A percentile compares a stretch with the other conserved stretches of the same genome.
These are phyloP conservation scores for Phoebastria nigripes DNA, from an alignment of 2,797 vertebrate species.

Conservation along the genomic window DNA sequence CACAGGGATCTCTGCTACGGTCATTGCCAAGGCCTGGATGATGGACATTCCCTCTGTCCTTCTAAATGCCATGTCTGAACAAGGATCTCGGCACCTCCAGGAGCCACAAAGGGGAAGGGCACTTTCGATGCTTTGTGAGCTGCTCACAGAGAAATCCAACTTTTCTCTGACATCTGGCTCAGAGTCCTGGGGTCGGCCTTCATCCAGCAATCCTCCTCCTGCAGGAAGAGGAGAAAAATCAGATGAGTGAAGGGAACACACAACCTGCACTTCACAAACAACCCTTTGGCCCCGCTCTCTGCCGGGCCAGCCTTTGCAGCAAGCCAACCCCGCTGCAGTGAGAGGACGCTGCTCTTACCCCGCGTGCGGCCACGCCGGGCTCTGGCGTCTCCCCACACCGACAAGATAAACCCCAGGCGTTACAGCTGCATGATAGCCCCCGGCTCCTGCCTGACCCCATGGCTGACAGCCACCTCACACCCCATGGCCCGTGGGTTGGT, in stretches of 20 bases:
- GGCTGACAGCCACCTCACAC: not conserved
- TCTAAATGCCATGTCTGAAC: slow-evolving; percentile 84
- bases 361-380: rapidly evolving
- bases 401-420: not conserved
- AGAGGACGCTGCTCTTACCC: not conserved
- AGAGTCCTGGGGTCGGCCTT: not conserved
- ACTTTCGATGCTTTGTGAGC: not conserved
- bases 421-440: rapidly evolving
- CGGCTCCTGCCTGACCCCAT: not conserved
- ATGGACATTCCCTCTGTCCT: slow-evolving; percentile 89
- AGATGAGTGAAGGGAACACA: not conserved
- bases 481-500: rapidly evolving
- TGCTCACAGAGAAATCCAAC: not conserved
- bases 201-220: not conserved
- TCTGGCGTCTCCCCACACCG: rapidly evolving
- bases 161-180: not conserved
- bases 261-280: not conserved
- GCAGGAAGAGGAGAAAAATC: not conserved
- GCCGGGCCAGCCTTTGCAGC: not conserved
- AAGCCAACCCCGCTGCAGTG: rapidly evolving
- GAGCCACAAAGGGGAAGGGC: not conserved
- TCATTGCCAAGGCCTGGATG: slow-evolving; percentile 97
- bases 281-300: not conserved
- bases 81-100: not conserved
- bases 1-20: slow-evolving; percentile 96